These are phyloP conservation scores for Lepidurus apus DNA, from an alignment of 1,140 invertebrate genomes.

Conservation along the genomic window DNA sequence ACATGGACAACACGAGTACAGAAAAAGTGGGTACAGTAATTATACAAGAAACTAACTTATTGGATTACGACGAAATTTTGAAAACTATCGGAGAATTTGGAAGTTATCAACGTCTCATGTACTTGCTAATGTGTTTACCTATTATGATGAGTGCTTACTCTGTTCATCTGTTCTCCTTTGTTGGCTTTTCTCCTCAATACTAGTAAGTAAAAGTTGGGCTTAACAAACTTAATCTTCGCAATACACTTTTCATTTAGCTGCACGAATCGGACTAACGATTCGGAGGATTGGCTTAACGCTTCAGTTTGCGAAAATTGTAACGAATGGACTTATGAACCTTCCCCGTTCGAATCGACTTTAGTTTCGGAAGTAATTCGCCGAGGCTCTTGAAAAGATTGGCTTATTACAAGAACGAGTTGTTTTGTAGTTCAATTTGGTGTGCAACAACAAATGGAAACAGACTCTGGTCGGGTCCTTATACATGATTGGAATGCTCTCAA, in stretches of 20 bases:
- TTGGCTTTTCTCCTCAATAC: background rate
- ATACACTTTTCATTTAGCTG: background rate
- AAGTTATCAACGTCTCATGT: background rate
- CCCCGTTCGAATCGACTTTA: background rate
- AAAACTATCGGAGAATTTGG: background rate
- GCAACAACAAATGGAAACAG: conserved; percentile 39
- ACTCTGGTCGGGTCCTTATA: conserved; percentile 41
- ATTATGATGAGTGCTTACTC: background rate
- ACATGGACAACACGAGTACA: background rate
- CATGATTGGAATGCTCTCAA: conserved; percentile 44
- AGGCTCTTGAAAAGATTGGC: too few relatives aligned
- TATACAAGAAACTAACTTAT: background rate
- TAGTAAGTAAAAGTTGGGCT: background rate
- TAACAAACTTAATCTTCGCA: background rate
- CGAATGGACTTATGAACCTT: background rate
- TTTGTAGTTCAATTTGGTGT: conserved; percentile 42
- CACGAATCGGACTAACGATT: background rate
- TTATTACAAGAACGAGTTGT: too few relatives aligned
- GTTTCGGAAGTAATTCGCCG: background rate
- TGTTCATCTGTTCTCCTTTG: background rate
- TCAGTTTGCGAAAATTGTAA: background rate
- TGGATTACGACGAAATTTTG: background rate
- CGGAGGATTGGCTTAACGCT: background rate
- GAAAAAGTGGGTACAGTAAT: background rate
- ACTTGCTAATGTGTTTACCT: background rate